A percentile compares a stretch with the other conserved stretches of the same genome.
phyloP scores from a whole-genome alignment of 1,140 invertebrate genomes.

The Leucophenga varia region DNA sequence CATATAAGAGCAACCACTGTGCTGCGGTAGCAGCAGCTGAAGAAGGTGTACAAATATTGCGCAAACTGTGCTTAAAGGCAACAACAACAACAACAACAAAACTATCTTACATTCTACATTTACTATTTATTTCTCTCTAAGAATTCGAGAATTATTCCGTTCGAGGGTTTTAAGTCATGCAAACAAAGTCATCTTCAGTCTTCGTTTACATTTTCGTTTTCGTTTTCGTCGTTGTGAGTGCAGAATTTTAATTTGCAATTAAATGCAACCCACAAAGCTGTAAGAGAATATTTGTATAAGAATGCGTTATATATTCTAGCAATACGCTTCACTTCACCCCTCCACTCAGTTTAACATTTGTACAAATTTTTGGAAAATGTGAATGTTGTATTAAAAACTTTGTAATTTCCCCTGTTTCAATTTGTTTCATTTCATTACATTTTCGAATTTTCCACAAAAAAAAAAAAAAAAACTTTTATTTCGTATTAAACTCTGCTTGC shows the following conservation, averaged over 20 bases:
- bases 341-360: background rate
- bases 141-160: no score
- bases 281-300: conserved; percentile 49
- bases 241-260: conserved; percentile 55
- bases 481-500: conserved; percentile 28
- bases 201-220: no score
- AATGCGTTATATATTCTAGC: conserved; percentile 29
- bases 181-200: conserved; percentile 38
- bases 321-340: background rate
- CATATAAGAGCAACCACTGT: conserved; percentile 5
- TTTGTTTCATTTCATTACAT: conserved; percentile 52
- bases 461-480: no score
- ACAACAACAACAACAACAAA: no score
- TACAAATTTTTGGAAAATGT: no score
- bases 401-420: conserved; percentile 54
- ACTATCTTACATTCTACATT: conserved; percentile 21
- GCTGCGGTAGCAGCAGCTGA: conserved; percentile 5
- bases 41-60: no score
- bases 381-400: conserved; percentile 54
- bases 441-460: no score
- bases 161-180: conserved; percentile 1
- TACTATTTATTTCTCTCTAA: no score
- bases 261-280: conserved; percentile 53
- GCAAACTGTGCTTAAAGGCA: conserved; percentile 17
- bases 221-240: conserved; percentile 31